Percentiles rank a stretch among this genome's conserved stretches.
These are phyloP conservation scores for Acronicta leporina DNA, from an alignment of 2,888 invertebrate species.

Conservation along the genomic window DNA sequence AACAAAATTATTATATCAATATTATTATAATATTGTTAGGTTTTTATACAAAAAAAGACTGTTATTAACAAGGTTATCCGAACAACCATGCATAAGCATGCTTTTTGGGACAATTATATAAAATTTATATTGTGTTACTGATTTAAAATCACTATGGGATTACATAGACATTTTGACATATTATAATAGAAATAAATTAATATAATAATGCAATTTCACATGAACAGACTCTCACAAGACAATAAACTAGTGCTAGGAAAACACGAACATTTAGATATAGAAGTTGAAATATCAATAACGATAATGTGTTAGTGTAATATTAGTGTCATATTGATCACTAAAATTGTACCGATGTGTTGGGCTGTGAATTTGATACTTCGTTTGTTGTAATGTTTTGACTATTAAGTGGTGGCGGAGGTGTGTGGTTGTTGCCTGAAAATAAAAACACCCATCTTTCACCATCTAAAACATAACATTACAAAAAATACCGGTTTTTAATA, in stretches of 20 bases:
- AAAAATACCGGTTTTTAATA: slow-evolving; percentile 22
- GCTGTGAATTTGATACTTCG: slow-evolving; percentile 70
- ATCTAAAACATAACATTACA: slow-evolving; percentile 45
- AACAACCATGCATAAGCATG: slow-evolving; percentile 65
- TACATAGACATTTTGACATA: slow-evolving; percentile 23
- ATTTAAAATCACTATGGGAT: slow-evolving; percentile 26
- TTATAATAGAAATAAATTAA: slow-evolving; percentile 25
- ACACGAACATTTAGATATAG: slow-evolving; percentile 34
- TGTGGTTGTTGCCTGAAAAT: slow-evolving; percentile 82
- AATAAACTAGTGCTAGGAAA: slow-evolving; percentile 49
- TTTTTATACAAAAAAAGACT: slow-evolving; percentile 13
- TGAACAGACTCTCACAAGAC: slow-evolving; percentile 50
- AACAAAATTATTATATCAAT: slow-evolving; percentile 44
- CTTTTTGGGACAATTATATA: slow-evolving; percentile 24
- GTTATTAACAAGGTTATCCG: slow-evolving; percentile 29
- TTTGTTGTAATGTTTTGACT: slow-evolving; percentile 75
- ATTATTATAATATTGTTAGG: background rate
- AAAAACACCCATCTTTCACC: slow-evolving; percentile 60
- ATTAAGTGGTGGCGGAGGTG: slow-evolving; percentile 68
- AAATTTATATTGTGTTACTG: slow-evolving; percentile 9
- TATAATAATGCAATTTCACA: slow-evolving; percentile 33
- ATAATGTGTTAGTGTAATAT: slow-evolving; percentile 63
- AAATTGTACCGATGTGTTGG: slow-evolving; percentile 80
- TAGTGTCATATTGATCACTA: slow-evolving; percentile 61
- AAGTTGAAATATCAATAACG: slow-evolving; percentile 46